Evolutionary conservation across 1,140 invertebrate genomes (phyloP).

Genomic region (Batillaria attramentaria): DNA sequence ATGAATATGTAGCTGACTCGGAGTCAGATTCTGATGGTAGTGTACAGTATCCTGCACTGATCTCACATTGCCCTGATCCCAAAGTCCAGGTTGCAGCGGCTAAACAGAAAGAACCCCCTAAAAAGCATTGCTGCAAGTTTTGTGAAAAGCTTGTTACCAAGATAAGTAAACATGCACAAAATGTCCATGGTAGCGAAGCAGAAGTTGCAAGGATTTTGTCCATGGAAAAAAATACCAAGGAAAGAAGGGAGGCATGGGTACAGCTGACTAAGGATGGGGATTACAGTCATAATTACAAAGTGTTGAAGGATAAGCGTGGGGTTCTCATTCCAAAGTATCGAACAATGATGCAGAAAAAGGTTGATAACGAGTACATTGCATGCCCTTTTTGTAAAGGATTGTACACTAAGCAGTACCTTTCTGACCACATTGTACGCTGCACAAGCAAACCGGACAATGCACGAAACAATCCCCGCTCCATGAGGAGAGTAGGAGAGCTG

Average conservation of each 20-base stretch:
- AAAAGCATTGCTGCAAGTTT: neutral
- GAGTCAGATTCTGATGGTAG: no score
- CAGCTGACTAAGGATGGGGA: neutral
- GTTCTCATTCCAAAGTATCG: neutral
- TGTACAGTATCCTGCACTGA: no score
- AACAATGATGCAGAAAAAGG: neutral
- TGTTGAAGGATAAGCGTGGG: no score
- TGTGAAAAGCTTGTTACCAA: conserved; percentile 1
- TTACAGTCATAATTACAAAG: neutral
- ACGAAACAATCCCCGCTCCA: neutral
- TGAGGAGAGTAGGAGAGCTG: neutral
- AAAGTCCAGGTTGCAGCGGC: no score
- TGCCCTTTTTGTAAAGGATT: neutral
- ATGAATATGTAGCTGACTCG: no score
- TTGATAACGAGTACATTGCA: neutral
- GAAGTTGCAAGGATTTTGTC: neutral
- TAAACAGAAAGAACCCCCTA: no score
- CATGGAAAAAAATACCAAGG: neutral
- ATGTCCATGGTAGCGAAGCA: neutral
- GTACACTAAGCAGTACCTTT: neutral
- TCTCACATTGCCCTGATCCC: no score
- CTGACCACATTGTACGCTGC: neutral
- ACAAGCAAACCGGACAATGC: neutral
- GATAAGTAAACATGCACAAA: neutral
- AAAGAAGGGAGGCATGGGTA: neutral